Evolutionary conservation across 2,888 invertebrate genomes (phyloP), one percentile per base, ranked within the genome.

Genomic region (Phaedon cochleariae): DNA sequence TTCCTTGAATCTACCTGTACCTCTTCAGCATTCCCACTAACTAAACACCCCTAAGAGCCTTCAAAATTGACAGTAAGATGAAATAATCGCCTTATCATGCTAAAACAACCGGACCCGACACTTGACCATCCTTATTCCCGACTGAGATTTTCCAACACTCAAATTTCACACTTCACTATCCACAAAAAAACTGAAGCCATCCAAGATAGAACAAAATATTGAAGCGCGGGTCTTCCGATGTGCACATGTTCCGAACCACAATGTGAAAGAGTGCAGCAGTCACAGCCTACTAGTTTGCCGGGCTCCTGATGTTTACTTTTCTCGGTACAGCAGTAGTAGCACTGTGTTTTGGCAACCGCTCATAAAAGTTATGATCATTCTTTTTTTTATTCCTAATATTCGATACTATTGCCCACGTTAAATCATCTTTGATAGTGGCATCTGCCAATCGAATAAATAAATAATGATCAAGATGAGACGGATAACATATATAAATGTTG

Each of bases 241-340:
- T 57, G 57, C 57, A 46, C 57, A 45, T 57, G 57, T 57, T 57
- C 57, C 46, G 57, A 45, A 57, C 45, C 62, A 66, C 62, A 65
- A 62, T 66, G 62, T 46, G 66, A 66, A 62, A 66, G 62, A 34
- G 62, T 62, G 53, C 62, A 34, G 65, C 62, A 57, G 41, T 29
- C 21, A 15, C 18, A 6, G 15, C 37, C 21, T 26, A 18, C 57
- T 22, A 15, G 26, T 55, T 62, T 48, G 66, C 41, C 41, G 41
- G 41, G 41, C 41, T 59, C 62, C 62, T 51, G 59, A 66, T 66
- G 66, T 66, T 66, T 66, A 66, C 62, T 62, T 66, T 62, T 29
- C 45, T 45, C 45, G 45, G 57, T 18, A 57, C 57, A 26, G 37
- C 22, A 51, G 37, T 52, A 59, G 59, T 21, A 22, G 52, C 22